Evolutionary conservation across 2,888 invertebrate genomes (phyloP).

Genomic region (Sarcophaga variegata): DNA sequence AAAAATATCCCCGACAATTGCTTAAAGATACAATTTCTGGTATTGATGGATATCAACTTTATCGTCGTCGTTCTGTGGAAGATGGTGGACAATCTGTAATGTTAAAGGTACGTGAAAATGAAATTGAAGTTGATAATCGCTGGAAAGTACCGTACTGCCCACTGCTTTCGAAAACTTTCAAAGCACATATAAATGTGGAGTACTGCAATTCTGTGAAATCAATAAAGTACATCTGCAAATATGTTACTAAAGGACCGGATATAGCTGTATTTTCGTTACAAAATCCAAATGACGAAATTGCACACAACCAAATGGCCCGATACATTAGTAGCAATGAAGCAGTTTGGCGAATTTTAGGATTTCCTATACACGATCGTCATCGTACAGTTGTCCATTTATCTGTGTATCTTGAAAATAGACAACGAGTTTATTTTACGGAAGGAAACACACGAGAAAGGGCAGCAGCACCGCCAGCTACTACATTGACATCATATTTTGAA

Average conservation of each 20-base stretch:
- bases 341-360: no score
- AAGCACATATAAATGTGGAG: constrained; percentile 30
- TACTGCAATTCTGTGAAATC: constrained; percentile 3
- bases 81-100: constrained; percentile 49
- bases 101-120: constrained; percentile 8
- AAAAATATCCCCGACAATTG: constrained; percentile 65
- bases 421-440: no score
- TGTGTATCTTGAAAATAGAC: no score
- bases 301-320: constrained; percentile 64
- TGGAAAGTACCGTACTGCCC: constrained; percentile 30
- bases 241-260: constrained; percentile 40
- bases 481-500: not conserved
- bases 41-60: constrained; percentile 59
- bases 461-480: not conserved
- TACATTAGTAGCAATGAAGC: constrained; percentile 71
- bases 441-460: not conserved
- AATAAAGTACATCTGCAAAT: constrained; percentile 35
- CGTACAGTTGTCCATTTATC: no score
- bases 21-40: constrained; percentile 63
- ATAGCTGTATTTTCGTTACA: constrained; percentile 30
- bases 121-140: constrained; percentile 40
- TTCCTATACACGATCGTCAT: no score
- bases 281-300: constrained; percentile 45
- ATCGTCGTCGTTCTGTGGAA: constrained; percentile 60
- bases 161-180: constrained; percentile 9